A percentile compares a stretch with the other conserved stretches of the same genome.
These are phyloP conservation scores for Apodemus agrarius DNA, from an alignment of 2,797 vertebrate species.

Conservation along the genomic window DNA sequence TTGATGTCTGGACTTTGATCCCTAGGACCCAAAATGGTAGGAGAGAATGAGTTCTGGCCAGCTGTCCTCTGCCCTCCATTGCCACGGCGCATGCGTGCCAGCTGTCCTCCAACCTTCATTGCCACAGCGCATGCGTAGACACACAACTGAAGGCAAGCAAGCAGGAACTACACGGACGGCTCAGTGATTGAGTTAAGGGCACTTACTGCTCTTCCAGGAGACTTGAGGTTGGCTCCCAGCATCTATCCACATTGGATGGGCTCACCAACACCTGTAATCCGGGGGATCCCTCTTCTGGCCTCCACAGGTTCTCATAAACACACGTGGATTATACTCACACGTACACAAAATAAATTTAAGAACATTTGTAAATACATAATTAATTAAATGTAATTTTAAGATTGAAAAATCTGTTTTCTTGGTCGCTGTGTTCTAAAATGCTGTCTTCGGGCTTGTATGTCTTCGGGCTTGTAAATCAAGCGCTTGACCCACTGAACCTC, in stretches of 20 bases:
- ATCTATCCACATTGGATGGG: not conserved
- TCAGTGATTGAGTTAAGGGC: not conserved
- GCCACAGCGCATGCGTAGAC: not conserved
- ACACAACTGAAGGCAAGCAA: not conserved
- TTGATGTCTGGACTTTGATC: not conserved
- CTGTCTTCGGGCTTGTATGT: not conserved
- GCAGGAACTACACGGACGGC: not conserved
- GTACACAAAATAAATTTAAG: not conserved
- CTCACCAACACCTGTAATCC: not conserved
- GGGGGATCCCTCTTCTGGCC: not conserved
- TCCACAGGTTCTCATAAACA: not conserved
- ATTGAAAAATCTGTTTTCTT: not conserved
- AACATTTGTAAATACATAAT: not conserved
- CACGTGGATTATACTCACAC: not conserved
- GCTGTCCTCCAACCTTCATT: too few relatives aligned
- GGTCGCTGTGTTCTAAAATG: not conserved
- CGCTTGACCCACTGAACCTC: accelerated
- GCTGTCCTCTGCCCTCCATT: too few relatives aligned
- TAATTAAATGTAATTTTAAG: not conserved
- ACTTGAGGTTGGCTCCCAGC: not conserved
- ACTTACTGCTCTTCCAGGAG: not conserved
- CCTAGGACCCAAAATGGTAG: not conserved
- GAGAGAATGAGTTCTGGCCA: not conserved
- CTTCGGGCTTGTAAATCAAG: too few relatives aligned
- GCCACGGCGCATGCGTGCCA: too few relatives aligned